Conservation (phyloP, 2,888 invertebrate species). For the Spodoptera exigua region DNA sequence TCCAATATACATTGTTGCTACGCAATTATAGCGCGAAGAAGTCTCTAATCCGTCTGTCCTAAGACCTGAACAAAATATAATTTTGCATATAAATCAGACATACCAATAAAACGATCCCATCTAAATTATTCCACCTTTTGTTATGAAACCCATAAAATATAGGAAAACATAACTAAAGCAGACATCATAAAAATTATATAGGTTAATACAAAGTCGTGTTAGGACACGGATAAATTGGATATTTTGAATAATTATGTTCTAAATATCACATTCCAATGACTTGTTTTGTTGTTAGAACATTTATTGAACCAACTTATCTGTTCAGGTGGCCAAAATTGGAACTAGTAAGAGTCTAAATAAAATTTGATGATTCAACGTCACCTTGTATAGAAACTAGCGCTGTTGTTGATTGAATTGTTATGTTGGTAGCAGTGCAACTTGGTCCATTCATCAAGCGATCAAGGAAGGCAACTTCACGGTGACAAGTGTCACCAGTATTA, state of each 20-base stretch:
- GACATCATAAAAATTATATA: conserved; percentile 38
- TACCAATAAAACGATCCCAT: conserved; percentile 18
- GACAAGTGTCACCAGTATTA: conserved; percentile 45
- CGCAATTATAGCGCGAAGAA: neutral
- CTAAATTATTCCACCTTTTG: conserved; percentile 17
- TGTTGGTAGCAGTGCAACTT: conserved; percentile 29
- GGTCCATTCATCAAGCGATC: conserved; percentile 58
- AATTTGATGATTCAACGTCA: no score
- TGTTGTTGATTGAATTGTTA: conserved; percentile 11
- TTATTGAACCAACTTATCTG: conserved; percentile 41
- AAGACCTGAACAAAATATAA: conserved; percentile 2
- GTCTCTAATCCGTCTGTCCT: no score
- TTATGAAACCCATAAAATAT: conserved; percentile 18
- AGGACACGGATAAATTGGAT: conserved; percentile 28
- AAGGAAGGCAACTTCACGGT: conserved; percentile 58
- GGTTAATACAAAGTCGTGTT: conserved; percentile 55
- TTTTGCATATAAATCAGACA: conserved; percentile 4
- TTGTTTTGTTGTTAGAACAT: conserved; percentile 32
- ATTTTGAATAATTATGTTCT: conserved; percentile 52
- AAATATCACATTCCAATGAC: conserved; percentile 59
- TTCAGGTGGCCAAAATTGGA: no score
- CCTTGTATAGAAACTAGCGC: no score
- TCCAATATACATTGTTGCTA: neutral
- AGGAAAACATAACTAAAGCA: conserved; percentile 38
- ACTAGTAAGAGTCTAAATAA: no score